Percentiles rank a stretch among this genome's conserved stretches.
These are phyloP conservation scores for Trichonephila clavipes DNA, from an alignment of 1,140 invertebrate genomes.

Conservation along the genomic window DNA sequence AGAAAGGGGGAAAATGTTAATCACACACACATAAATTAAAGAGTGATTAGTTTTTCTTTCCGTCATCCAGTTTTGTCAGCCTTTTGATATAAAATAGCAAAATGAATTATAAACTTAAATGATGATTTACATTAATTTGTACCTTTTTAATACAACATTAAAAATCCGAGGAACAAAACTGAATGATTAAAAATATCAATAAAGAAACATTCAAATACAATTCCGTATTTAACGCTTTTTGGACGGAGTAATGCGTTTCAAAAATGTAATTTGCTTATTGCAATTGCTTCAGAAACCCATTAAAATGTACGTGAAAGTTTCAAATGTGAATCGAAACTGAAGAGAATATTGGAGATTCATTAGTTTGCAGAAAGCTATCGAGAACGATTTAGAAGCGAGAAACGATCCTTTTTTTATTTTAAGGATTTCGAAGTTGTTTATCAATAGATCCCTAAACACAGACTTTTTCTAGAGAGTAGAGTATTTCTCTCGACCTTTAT, in stretches of 20 bases:
- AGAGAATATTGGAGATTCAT: neutral
- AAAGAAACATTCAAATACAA: neutral
- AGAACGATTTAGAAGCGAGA: neutral
- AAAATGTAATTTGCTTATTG: slow-evolving; percentile 13
- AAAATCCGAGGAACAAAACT: neutral
- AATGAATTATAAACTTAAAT: neutral
- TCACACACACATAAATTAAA: neutral
- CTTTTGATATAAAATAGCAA: neutral
- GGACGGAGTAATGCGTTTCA: neutral
- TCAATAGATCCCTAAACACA: neutral
- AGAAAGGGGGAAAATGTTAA: neutral
- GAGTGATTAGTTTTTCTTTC: no score
- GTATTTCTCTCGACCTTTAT: no score
- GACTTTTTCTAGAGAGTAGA: neutral
- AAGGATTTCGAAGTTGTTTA: no score
- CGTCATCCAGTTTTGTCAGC: neutral
- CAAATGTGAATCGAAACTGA: neutral
- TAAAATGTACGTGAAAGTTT: neutral
- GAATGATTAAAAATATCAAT: neutral
- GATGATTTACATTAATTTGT: neutral
- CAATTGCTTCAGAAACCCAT: slow-evolving; percentile 27
- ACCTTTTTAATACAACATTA: neutral
- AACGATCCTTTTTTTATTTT: neutral
- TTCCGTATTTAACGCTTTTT: neutral
- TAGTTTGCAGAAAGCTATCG: neutral